A percentile compares a stretch with the other conserved stretches of the same genome.
phyloP scores from a whole-genome alignment of 2,888 invertebrate species.

The Pseudococcus jackbeardsleyi region DNA sequence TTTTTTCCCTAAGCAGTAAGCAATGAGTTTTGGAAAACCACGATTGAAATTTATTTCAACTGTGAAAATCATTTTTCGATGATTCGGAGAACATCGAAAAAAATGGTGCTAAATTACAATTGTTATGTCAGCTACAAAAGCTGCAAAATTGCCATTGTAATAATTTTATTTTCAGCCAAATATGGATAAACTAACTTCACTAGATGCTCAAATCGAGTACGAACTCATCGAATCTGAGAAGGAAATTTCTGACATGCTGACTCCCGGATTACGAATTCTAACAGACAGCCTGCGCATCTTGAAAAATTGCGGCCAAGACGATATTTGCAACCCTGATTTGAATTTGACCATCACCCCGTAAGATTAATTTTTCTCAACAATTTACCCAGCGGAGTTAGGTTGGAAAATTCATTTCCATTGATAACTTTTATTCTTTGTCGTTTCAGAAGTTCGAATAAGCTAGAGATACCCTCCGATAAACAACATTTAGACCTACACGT shows the following conservation, averaged over 20 bases:
- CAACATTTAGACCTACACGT: constrained; percentile 86
- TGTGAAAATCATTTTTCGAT: too few species aligned
- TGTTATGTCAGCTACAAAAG: too few species aligned
- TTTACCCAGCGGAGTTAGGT: constrained; percentile 70
- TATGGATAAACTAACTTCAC: constrained; percentile 91
- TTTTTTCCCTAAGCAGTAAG: too few species aligned
- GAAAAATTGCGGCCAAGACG: constrained; percentile 94
- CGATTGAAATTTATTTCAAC: too few species aligned
- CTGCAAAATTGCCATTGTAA: too few species aligned
- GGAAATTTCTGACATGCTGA: constrained; percentile 79
- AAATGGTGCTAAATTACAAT: too few species aligned
- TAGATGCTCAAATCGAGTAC: constrained; percentile 90
- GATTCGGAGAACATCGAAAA: too few species aligned
- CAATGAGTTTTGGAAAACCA: too few species aligned
- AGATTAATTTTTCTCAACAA: constrained; percentile 70
- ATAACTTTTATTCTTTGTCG: too few species aligned
- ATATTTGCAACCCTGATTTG: constrained; percentile 92
- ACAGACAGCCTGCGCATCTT: constrained; percentile 85
- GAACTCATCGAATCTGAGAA: constrained; percentile 72
- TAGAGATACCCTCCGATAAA: constrained; percentile 74
- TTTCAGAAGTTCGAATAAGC: not conserved
- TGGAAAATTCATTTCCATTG: too few species aligned
- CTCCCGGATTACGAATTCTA: constrained; percentile 73
- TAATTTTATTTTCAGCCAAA: not conserved
- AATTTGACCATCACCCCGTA: constrained; percentile 80